phyloP scores from a whole-genome alignment of 2,888 invertebrate species.

The Crocallis elinguaria region DNA sequence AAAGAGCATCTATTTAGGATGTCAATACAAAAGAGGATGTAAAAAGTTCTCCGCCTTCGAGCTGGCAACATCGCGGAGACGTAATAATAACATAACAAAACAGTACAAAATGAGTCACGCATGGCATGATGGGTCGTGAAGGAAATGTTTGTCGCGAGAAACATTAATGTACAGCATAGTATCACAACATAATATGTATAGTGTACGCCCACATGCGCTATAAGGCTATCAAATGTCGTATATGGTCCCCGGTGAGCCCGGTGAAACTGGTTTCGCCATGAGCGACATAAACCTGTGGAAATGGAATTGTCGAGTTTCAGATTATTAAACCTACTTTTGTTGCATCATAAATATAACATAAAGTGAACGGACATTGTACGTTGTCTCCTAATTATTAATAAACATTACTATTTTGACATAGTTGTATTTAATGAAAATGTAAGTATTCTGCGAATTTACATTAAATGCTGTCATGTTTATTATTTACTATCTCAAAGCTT shows the following conservation, averaged over 20 bases:
- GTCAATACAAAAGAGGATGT: slow-evolving; percentile 23
- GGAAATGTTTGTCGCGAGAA: slow-evolving; percentile 70
- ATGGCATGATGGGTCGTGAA: slow-evolving; percentile 62
- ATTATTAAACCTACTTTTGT: slow-evolving; percentile 20
- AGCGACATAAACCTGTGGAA: slow-evolving; percentile 29
- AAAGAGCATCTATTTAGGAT: slow-evolving; percentile 36
- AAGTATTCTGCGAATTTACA: too few relatives aligned
- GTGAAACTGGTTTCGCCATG: slow-evolving; percentile 32
- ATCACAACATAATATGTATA: slow-evolving; percentile 13
- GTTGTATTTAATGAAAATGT: background rate
- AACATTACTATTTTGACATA: too few relatives aligned
- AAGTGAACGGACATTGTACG: background rate
- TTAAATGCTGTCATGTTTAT: too few relatives aligned
- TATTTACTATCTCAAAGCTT: too few relatives aligned
- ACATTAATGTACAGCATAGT: slow-evolving; percentile 46
- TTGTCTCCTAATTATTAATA: too few relatives aligned
- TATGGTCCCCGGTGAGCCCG: slow-evolving; percentile 30
- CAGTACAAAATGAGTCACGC: slow-evolving; percentile 65
- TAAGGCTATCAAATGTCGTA: slow-evolving; percentile 34
- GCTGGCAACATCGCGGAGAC: slow-evolving; percentile 57
- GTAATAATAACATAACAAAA: slow-evolving; percentile 61
- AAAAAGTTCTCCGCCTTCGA: slow-evolving; percentile 39
- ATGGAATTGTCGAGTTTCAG: slow-evolving; percentile 20
- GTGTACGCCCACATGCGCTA: slow-evolving; percentile 42
- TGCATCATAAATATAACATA: slow-evolving; percentile 9